These are phyloP conservation scores for Epinephelus coioides DNA, from an alignment of 2,797 vertebrate species.

Conservation along the genomic window DNA sequence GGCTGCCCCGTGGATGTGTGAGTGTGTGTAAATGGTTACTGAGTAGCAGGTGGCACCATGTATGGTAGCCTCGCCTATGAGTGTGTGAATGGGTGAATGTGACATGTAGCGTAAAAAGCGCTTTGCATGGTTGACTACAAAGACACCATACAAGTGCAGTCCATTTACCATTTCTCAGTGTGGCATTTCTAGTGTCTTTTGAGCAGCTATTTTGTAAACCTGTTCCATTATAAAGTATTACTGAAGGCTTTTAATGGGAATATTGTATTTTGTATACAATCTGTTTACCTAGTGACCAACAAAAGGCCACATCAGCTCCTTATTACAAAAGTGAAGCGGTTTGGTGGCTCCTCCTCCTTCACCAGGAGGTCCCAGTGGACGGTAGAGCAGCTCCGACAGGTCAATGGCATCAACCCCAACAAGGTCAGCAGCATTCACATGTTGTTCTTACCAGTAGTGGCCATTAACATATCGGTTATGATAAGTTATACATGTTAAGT, in stretches of 20 bases:
- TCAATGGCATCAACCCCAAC: constrained; percentile 93
- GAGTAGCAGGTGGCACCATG: too few relatives aligned
- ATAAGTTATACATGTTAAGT: background rate
- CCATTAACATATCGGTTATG: background rate
- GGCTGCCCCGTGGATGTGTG: too few relatives aligned
- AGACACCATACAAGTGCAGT: too few relatives aligned
- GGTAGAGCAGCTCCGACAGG: constrained; percentile 93
- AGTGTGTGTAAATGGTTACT: too few relatives aligned
- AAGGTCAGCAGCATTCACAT: constrained; percentile 83
- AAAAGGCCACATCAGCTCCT: constrained; percentile 90
- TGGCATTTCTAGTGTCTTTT: background rate
- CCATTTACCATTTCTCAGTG: too few relatives aligned
- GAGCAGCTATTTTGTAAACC: background rate
- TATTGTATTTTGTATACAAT: background rate
- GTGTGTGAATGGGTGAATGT: too few relatives aligned
- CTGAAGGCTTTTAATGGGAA: background rate
- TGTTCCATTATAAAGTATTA: background rate
- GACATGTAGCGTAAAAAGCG: too few relatives aligned
- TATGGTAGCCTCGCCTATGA: too few relatives aligned
- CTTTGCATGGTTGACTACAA: too few relatives aligned
- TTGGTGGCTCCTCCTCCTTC: constrained; percentile 88
- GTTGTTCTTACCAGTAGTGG: background rate
- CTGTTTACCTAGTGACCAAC: constrained; percentile 88
- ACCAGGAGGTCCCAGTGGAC: constrained; percentile 92
- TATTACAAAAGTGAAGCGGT: constrained; percentile 95